Evolutionary conservation across 2,888 invertebrate species (phyloP), one percentile per base, ranked within the genome.

Genomic region (Nemotelus nigrinus): DNA sequence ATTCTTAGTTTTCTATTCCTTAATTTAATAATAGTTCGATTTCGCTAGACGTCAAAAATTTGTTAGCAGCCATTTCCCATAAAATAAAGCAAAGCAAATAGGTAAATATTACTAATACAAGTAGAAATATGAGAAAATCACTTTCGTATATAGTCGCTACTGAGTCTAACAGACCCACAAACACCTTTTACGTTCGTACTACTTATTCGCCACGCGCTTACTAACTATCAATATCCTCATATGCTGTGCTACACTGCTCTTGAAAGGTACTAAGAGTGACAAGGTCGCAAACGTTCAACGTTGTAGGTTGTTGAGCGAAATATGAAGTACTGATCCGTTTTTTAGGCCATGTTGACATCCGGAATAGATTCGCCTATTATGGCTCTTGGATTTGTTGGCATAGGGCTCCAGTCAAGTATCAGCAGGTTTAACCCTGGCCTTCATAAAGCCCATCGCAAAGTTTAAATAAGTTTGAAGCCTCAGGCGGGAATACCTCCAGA

Each of bases 211-310:
- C 10, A 25, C 10, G 57, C 63, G 43, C 63, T 63, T 8, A 63
- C 63, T 63, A 25, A 63, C 39, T 41, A 63, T 25, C 63, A 43
- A 7, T 43, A 25, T 25, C 25, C 25, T 25, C 25, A 63, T 2
- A 2, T 63, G 63, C 8, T 63, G 63, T 63, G 63, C 39, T 63
- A 25, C 39, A 41, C 25, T 63, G 43, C 4, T 7, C 41, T 41
- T 63, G 63, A 63, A 63, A 63, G 63, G 2, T 63, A 63, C 41
- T 63, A n/a, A 63, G 63, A 41, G 63, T 10, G 63, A 25, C 63
- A 63, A 63, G 2, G 63, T 63, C 63, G 63, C 3, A 63, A 63
- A 63, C 39, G 63, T 1, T 43, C 43, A 63, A 43, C 63, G 39
- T 63, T 63, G 63, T 5, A 63, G 2, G 63, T 63, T 63, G 25